Evolutionary conservation across 2,888 invertebrate species (phyloP).

Genomic region (Cistogaster globosa): DNA sequence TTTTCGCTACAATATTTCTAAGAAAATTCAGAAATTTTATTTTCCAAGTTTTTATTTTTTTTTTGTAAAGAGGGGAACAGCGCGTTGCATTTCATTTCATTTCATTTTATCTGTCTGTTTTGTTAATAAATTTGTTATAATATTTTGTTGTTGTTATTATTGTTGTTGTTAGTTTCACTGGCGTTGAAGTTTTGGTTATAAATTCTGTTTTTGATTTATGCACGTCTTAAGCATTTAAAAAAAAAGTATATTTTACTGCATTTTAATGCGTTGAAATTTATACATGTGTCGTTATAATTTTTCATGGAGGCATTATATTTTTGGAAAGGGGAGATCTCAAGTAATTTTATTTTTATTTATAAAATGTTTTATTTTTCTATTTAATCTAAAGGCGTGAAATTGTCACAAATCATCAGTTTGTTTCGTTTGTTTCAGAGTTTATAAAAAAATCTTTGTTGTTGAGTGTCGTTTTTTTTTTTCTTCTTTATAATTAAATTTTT

Average conservation of each 20-base stretch:
- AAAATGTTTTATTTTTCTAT: conserved; percentile 25
- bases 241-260: conserved; percentile 78
- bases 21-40: conserved; percentile 42
- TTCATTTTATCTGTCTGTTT: conserved; percentile 27
- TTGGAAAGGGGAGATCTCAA: conserved; percentile 61
- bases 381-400: conserved; percentile 67
- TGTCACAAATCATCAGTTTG: conserved; percentile 70
- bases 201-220: conserved; percentile 78
- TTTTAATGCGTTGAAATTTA: conserved; percentile 77
- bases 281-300: conserved; percentile 61
- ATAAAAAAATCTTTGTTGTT: neutral
- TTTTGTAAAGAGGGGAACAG: neutral
- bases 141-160: conserved; percentile 16
- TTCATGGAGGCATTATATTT: conserved; percentile 68
- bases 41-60: neutral
- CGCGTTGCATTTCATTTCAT: neutral
- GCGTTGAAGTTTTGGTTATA: conserved; percentile 52
- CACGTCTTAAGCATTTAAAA: conserved; percentile 76
- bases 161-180: conserved; percentile 18
- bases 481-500: neutral
- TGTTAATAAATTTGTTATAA: conserved; percentile 63
- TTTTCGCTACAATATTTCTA: conserved; percentile 18
- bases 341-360: conserved; percentile 54
- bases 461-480: conserved; percentile 18
- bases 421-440: conserved; percentile 16